Evolutionary conservation across 2,797 vertebrate genomes (phyloP), one percentile per base, ranked within the genome.

Genomic region (Aselliscus stoliczkanus): DNA sequence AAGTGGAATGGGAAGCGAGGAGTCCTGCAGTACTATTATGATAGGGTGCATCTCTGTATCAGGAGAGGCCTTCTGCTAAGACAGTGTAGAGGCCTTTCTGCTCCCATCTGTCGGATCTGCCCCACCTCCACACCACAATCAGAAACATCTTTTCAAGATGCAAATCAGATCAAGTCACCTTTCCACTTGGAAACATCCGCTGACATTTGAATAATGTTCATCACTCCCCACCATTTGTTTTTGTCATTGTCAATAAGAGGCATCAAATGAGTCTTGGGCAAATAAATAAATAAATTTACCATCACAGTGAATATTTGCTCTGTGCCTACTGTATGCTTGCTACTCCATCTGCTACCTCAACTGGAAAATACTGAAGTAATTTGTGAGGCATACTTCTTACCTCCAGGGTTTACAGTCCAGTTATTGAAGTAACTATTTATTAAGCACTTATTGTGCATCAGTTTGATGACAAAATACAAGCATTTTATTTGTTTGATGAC

Each of bases 281-380:
- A 93, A 82, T 50, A 75, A 52, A 80, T 42, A 23, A 62, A 52
- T 20, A 83, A n/a, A 81, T 93, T 88, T 81, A 37, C 25, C 31
- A 64, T 37, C 50, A 23, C 20, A 27, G 39, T 47, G 37, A 70
- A 77, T n/a, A 79, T 90, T 96, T n/a, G 34, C 23, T 62, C 76
- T 50, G 27, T 62, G 37, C 31, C 64, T 44, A 31, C 11, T 18
- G n/a, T 10, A 47, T 44, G 10, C 4, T 58, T 72, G 47, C 42
- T 60, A 54, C 50, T 47, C 37, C 31, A 50, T 21, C n/a, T 20
- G 8, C 47, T 50, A 52, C 2, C 82, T 18, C 0, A 37, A 87
- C 21, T 39, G 76, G 21, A 76, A 81, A 70, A 72, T n/a, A 56
- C 20, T 65, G n/a, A 90, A 81, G 31, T 39, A 62, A 72, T 39